Base-by-base conservation (phyloP, 2,797 vertebrate genomes). In the Macrochelys suwanniensis region DNA sequence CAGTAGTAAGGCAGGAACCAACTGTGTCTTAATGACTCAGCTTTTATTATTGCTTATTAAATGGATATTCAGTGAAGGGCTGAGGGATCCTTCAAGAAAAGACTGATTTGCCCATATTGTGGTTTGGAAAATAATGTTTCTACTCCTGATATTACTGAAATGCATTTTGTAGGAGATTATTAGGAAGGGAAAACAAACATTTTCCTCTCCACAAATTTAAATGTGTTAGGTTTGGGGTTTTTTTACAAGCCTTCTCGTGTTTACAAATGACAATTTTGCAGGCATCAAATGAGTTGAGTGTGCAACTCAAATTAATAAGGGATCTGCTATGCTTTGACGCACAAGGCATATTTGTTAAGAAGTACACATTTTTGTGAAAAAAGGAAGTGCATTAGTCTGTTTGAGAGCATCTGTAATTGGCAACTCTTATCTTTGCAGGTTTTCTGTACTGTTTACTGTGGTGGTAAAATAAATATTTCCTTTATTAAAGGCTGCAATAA, bases 51-150 rank as follows among this genome's bases (percentile, higher is more conserved):
- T 59, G 59, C 80, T 54, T 53, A 28, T 84, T 31, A 84, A 85
- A 49, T 42, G 71, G 31, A 94, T 33, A 2, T 0, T 83, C 33
- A 81, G 11, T 79, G 77, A 86, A 81, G 21, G 33, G 11, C 57
- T 94, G 93, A 15, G 74, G 82, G 57, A 82, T 25, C 47, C 81
- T 71, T 85, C 31, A 61, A 49, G 80, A 88, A 83, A 76, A 94
- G 17, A 57, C 12, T 86, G 78, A 84, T 17, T 87, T 74, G 78
- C 16, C 33, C 21, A 45, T 80, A 45, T 42, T 45, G 21, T 92
- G 19, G 45, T 57, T 80, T 57, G 45, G 9, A 83, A 33, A 79
- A 42, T 47, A 68, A 45, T 8, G 47, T 78, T 74, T 71, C 7
- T 7, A 11, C 11, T 76, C 16, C 61, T 47, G 47, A 49, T 80